A percentile compares a stretch with the other conserved stretches of the same genome.
These are phyloP conservation scores for Caenorhabditis plicata DNA, from an alignment of 2,888 invertebrate genomes.

Conservation along the genomic window DNA sequence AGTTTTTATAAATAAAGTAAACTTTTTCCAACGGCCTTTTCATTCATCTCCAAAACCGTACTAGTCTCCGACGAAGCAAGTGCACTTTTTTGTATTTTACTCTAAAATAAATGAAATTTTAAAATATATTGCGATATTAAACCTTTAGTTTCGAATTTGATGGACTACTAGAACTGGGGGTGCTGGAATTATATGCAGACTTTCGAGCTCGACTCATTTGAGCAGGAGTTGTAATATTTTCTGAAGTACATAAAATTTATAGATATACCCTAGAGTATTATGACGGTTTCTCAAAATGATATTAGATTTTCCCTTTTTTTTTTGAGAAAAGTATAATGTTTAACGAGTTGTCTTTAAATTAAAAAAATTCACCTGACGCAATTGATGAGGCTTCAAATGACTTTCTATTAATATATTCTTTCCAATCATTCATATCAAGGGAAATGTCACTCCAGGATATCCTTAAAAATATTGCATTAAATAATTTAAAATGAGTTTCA, in stretches of 20 bases:
- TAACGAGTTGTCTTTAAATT: too few species aligned
- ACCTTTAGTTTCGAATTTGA: neutral
- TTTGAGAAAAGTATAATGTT: too few species aligned
- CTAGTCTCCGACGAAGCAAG: neutral
- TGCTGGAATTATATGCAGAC: neutral
- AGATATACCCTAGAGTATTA: too few species aligned
- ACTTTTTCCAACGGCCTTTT: constrained; percentile 12
- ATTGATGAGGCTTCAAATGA: constrained; percentile 29
- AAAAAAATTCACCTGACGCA: too few species aligned
- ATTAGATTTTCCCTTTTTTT: too few species aligned
- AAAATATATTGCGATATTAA: neutral
- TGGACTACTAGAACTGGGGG: too few species aligned
- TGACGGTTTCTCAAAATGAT: too few species aligned
- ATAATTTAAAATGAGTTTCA: too few species aligned
- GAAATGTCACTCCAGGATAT: constrained; percentile 32
- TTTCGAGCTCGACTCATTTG: constrained; percentile 11
- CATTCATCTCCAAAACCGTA: constrained; percentile 10
- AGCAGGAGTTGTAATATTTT: constrained; percentile 16
- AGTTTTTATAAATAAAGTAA: neutral
- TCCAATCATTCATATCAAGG: constrained; percentile 42
- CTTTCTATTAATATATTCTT: constrained; percentile 40
- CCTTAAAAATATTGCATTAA: constrained; percentile 9
- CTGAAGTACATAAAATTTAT: too few species aligned
- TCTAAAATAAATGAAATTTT: neutral
- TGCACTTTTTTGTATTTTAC: neutral